Percentiles rank a stretch among this genome's conserved stretches.
These are phyloP conservation scores for Panonychus citri DNA, from an alignment of 1,140 invertebrate species.

Conservation along the genomic window DNA sequence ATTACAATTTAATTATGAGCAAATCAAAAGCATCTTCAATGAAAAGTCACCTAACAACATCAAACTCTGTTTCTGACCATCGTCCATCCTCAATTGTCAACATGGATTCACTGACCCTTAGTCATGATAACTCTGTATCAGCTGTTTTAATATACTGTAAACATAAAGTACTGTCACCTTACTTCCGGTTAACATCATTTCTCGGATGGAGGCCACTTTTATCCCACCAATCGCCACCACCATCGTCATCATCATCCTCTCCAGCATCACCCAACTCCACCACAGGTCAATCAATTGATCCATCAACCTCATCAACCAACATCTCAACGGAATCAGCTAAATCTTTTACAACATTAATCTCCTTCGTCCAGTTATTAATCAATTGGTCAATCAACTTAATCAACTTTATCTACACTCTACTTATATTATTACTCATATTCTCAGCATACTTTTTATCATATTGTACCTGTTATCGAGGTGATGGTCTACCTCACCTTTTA, in stretches of 20 bases:
- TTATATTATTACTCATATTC: conserved; percentile 6
- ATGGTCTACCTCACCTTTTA: conserved; percentile 6
- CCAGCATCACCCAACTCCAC: neutral
- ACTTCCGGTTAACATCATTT: conserved; percentile 6
- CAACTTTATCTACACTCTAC: conserved; percentile 4
- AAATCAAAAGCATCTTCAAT: too few relatives aligned
- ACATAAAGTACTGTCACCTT: conserved; percentile 6
- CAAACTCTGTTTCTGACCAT: too few relatives aligned
- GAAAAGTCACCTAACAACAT: too few relatives aligned
- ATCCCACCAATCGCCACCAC: neutral
- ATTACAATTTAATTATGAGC: too few relatives aligned
- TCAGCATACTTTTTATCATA: conserved; percentile 13
- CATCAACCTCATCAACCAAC: too few relatives aligned
- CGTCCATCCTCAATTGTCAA: neutral
- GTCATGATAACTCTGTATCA: conserved; percentile 4
- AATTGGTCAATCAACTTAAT: neutral
- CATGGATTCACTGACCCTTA: neutral
- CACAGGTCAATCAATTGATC: too few relatives aligned
- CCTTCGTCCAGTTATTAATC: too few relatives aligned
- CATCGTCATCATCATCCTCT: neutral
- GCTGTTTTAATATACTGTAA: conserved; percentile 10
- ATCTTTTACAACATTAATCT: too few relatives aligned
- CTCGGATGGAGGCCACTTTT: conserved; percentile 14
- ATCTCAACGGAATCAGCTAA: too few relatives aligned
- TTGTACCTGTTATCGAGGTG: conserved; percentile 11